Evolutionary conservation across 2,113 vertebrate genomes (phyloP).

Genomic region (Stomatorhinus ivindoensis): DNA sequence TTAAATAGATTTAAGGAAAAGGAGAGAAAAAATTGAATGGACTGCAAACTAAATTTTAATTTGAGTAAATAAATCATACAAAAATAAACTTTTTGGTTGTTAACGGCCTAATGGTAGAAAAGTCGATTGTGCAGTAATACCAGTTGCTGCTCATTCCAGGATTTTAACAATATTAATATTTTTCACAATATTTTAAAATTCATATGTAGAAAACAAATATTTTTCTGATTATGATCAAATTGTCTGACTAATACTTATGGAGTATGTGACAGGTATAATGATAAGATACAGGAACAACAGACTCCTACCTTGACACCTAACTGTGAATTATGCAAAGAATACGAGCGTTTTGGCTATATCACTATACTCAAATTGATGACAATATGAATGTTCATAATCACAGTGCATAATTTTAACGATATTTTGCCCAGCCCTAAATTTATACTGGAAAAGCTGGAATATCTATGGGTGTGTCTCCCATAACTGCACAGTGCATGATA

Average conservation of each 20-base stretch:
- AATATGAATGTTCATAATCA: not conserved
- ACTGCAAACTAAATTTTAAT: not conserved
- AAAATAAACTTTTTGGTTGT: not conserved
- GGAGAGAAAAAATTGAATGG: not conserved
- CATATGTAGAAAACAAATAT: not conserved
- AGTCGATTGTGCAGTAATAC: not conserved
- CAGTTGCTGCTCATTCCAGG: not conserved
- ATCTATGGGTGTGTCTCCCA: not conserved
- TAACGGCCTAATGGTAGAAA: not conserved
- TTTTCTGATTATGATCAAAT: not conserved
- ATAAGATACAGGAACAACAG: not conserved
- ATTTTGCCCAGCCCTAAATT: not conserved
- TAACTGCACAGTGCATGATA: not conserved
- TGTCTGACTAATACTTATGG: not conserved
- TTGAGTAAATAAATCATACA: not conserved
- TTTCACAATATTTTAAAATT: not conserved
- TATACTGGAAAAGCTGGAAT: not conserved
- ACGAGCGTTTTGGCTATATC: not conserved
- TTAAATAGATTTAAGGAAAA: not conserved
- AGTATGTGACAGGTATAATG: not conserved
- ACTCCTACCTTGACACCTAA: not conserved
- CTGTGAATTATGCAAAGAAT: not conserved
- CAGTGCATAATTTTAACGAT: not conserved
- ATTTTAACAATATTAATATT: not conserved
- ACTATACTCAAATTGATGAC: not conserved